A percentile compares a stretch with the other conserved stretches of the same genome.
Conservation (phyloP, 2,797 vertebrate genomes). For the Morus bassanus region DNA sequence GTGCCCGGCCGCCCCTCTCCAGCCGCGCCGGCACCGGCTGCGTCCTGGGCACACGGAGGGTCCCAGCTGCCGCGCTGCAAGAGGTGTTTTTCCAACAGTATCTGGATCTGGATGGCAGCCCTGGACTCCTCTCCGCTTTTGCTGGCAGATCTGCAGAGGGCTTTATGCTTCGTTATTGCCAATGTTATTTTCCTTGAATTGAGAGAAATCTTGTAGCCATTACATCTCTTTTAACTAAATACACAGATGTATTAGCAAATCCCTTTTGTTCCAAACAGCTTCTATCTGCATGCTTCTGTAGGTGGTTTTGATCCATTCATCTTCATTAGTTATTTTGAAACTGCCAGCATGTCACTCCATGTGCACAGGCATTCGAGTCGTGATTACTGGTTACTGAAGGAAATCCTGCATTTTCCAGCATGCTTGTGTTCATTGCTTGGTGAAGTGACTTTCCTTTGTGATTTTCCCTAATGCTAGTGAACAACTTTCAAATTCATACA, state of each 20-base stretch:
- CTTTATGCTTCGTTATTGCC: not conserved
- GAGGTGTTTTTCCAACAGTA: not conserved
- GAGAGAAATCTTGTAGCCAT: not conserved
- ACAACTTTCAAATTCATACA: not conserved
- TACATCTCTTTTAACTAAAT: not conserved
- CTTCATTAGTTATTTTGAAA: not conserved
- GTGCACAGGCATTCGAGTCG: accelerated
- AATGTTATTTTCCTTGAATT: constrained; percentile 59
- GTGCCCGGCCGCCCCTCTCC: not conserved
- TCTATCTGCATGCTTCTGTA: not conserved
- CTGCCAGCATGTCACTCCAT: not conserved
- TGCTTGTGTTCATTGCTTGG: constrained; percentile 22
- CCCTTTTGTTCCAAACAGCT: not conserved
- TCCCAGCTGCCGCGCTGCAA: not conserved
- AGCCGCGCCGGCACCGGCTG: not conserved
- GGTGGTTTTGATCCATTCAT: not conserved
- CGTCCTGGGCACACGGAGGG: not conserved
- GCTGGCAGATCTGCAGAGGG: not conserved
- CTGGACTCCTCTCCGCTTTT: not conserved
- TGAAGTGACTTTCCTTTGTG: constrained; percentile 38
- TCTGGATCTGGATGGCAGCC: not conserved
- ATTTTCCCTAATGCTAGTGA: constrained; percentile 45
- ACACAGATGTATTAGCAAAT: not conserved
- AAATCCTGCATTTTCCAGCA: constrained; percentile 8
- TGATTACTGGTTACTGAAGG: not conserved